Evolutionary conservation across 2,888 invertebrate genomes (phyloP).

Genomic region (Drosophila formosana): DNA sequence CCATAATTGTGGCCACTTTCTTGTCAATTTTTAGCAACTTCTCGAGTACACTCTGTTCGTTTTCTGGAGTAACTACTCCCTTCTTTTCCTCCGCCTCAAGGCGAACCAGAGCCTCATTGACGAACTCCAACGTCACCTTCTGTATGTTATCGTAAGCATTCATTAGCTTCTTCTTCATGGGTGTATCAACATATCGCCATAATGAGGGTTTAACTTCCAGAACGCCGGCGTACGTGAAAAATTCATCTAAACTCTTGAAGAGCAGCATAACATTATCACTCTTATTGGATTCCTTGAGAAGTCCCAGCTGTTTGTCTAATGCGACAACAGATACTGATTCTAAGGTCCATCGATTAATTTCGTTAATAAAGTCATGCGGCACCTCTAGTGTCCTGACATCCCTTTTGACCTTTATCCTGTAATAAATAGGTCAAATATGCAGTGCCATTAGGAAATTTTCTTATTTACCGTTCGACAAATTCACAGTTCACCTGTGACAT

Average conservation of each 20-base stretch:
- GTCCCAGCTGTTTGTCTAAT: constrained; percentile 82
- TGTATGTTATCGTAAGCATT: constrained; percentile 68
- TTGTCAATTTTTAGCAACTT: constrained; percentile 88
- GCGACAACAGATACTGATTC: constrained; percentile 86
- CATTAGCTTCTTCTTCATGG: constrained; percentile 57
- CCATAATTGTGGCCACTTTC: constrained; percentile 88
- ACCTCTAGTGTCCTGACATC: constrained; percentile 81
- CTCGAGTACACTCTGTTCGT: constrained; percentile 88
- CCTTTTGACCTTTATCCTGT: constrained; percentile 82
- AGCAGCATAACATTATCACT: constrained; percentile 58
- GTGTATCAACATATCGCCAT: constrained; percentile 62
- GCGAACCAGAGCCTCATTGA: constrained; percentile 81
- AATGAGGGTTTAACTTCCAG: constrained; percentile 63
- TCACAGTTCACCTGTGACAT: constrained; percentile 85
- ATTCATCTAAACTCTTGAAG: constrained; percentile 56
- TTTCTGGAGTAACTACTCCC: constrained; percentile 61
- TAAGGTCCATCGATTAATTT: constrained; percentile 87
- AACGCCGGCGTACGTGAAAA: constrained; percentile 36
- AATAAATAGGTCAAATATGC: too few relatives aligned
- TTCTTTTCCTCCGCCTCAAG: constrained; percentile 51
- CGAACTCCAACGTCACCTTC: constrained; percentile 72
- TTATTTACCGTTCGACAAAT: constrained; percentile 65
- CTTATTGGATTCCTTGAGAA: constrained; percentile 55
- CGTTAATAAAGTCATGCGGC: constrained; percentile 85
- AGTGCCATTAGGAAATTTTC: not conserved